phyloP scores from a whole-genome alignment of 2,113 vertebrate species.

The Neofelis nebulosa region DNA sequence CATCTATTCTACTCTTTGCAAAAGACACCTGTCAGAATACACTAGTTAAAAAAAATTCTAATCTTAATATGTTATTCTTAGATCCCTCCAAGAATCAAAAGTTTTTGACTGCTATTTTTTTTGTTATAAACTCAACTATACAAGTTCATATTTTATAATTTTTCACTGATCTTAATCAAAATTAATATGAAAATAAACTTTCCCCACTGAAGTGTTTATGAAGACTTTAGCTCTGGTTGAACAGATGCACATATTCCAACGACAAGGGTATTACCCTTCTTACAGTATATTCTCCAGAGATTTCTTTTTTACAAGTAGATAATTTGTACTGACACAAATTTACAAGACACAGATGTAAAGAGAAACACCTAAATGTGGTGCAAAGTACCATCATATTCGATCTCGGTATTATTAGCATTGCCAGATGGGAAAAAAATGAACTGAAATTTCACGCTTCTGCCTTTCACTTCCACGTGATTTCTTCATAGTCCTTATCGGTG shows the following conservation, averaged over 20 bases:
- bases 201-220: background rate
- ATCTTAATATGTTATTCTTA: background rate
- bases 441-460: constrained; percentile 70
- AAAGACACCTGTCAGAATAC: background rate
- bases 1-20: background rate
- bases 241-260: background rate
- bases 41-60: background rate
- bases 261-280: background rate
- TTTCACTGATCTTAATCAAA: constrained; percentile 2
- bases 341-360: constrained; percentile 33
- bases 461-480: constrained; percentile 55
- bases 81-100: constrained; percentile 18
- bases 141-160: background rate
- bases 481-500: background rate
- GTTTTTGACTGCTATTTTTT: background rate
- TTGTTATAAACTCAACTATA: background rate
- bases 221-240: background rate
- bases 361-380: background rate
- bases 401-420: constrained; percentile 43
- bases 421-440: constrained; percentile 50
- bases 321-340: constrained; percentile 16
- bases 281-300: background rate
- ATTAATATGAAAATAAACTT: background rate
- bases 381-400: background rate
- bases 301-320: background rate